Conservation (phyloP, 2,113 vertebrate genomes). For the Phylloscopus trochiloides region DNA sequence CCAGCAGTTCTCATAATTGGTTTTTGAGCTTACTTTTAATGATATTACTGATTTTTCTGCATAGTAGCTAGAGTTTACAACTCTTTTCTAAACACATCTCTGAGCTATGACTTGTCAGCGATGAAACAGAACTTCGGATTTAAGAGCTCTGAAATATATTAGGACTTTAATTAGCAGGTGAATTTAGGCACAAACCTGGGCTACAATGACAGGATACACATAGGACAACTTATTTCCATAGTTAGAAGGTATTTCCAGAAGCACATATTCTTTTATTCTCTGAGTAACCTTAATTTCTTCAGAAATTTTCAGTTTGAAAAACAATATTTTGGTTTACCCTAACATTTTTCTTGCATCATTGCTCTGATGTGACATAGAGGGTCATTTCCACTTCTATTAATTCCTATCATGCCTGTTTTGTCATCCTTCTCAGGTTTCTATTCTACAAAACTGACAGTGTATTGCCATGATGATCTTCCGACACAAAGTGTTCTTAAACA, state of each 20-base stretch:
- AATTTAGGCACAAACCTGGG: not conserved
- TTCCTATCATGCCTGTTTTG: not conserved
- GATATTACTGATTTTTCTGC: not conserved
- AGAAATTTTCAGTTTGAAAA: not conserved
- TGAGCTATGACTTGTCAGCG: not conserved
- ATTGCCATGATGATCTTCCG: not conserved
- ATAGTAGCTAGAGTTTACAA: not conserved
- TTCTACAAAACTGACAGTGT: not conserved
- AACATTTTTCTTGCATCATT: not conserved
- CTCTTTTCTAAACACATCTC: not conserved
- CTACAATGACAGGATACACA: not conserved
- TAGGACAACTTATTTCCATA: not conserved
- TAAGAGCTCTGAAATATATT: not conserved
- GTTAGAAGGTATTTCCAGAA: not conserved
- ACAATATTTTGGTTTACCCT: not conserved
- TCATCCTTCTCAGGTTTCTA: not conserved
- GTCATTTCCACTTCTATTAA: not conserved
- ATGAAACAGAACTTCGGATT: not conserved
- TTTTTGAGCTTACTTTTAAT: not conserved
- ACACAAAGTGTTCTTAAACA: not conserved
- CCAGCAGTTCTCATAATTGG: not conserved
- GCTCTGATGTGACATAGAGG: not conserved
- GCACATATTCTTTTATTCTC: fast-evolving
- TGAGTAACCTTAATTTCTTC: not conserved
- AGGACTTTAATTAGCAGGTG: not conserved